Base-by-base conservation (phyloP, 2,113 vertebrate genomes). In the Calyptomena viridis region DNA sequence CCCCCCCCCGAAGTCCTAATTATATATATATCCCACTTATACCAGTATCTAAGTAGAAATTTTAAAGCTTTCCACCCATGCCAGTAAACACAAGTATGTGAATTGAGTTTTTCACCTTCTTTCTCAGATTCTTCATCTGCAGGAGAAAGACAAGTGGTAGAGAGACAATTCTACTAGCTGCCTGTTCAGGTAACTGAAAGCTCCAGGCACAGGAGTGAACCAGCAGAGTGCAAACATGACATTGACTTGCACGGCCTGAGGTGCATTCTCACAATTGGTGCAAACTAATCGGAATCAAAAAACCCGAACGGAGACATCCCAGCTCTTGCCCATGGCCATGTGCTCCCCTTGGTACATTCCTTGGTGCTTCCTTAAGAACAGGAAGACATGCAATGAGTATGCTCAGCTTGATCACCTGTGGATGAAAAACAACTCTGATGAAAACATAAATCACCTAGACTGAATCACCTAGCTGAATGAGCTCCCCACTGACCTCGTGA, bases 401-500 rank as follows among this genome's bases (percentile, higher is more conserved):
- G 35, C 27, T 56, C 35, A 86, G 37, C 58, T n/a, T 44, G 27
- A 68, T 60, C 53, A 66, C 6, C 63, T 44, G 27, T 42, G 68
- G 27, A 35, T 76, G 37, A 86, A 83, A 90, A 73, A 2, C 33
- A 80, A 18, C 46, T 73, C n/a, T 49, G 24, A 14, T 60, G 28
- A 85, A 64, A 53, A 35, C 23, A 53, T 4, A 71, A 47, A 27
- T 44, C 72, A 83, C 1, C n/a, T 52, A 39, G 24, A 25, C 9
- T 39, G 30, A 12, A 9, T n/a, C n/a, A n/a, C n/a, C n/a, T 30
- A 82, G 14, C 23, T 64, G 33, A 55, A 63, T 79, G 74, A 75
- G 60, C 47, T 82, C 25, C 21, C 16, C n/a, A 12, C 1, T 39
- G 44, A 47, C 18, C 47, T 52, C 0, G 0, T 27, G 33, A 59